Evolutionary conservation across 1,140 invertebrate species (phyloP).

Genomic region (Bactericera cockerelli): DNA sequence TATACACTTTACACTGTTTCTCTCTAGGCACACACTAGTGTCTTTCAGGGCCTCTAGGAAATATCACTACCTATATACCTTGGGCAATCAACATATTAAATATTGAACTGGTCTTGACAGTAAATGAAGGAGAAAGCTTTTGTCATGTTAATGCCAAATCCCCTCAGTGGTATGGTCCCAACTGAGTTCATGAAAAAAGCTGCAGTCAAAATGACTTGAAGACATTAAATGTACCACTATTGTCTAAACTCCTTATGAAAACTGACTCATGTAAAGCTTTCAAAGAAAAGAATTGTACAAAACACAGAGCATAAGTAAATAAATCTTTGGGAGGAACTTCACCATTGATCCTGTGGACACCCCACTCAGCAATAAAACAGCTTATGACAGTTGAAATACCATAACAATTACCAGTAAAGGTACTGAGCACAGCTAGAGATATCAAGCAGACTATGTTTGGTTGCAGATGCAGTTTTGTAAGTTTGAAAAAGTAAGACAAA

Average conservation of each 20-base stretch:
- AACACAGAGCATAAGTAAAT: neutral
- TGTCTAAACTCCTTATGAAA: neutral
- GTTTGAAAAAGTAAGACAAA: neutral
- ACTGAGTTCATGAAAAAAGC: too few relatives aligned
- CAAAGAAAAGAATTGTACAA: neutral
- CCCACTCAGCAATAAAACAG: neutral
- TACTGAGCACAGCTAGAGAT: neutral
- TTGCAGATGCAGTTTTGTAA: neutral
- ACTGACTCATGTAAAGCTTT: neutral
- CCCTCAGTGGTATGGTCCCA: too few relatives aligned
- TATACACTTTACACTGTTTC: too few relatives aligned
- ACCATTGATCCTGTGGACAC: neutral
- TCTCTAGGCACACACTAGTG: too few relatives aligned
- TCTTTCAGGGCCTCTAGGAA: too few relatives aligned
- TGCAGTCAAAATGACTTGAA: neutral
- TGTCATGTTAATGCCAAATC: too few relatives aligned
- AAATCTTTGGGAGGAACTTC: slow-evolving; percentile 2
- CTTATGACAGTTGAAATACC: neutral
- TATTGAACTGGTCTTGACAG: too few relatives aligned
- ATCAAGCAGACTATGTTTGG: neutral
- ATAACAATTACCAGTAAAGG: neutral
- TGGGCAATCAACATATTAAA: too few relatives aligned
- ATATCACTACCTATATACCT: too few relatives aligned
- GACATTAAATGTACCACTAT: neutral
- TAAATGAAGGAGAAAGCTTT: too few relatives aligned